These are phyloP conservation scores for Hephaestus fuliginosus DNA, from an alignment of 2,797 vertebrate genomes.

Conservation along the genomic window DNA sequence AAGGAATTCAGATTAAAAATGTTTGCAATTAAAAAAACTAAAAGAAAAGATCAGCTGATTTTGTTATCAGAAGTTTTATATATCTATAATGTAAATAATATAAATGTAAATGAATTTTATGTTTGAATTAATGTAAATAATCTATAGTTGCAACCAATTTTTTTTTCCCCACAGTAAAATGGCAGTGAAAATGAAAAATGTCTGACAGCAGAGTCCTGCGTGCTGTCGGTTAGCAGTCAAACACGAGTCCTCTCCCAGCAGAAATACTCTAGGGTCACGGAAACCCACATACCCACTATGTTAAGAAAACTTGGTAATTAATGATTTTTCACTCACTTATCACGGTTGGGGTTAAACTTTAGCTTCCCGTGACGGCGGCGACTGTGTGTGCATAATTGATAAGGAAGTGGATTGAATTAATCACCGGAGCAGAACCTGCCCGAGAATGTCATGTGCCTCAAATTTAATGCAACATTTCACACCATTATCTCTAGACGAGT, in stretches of 20 bases:
- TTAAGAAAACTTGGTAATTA: background rate
- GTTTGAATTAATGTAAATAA: no score
- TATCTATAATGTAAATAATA: no score
- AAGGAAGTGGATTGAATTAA: background rate
- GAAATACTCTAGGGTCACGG: background rate
- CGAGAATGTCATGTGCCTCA: background rate
- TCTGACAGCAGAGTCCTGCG: background rate
- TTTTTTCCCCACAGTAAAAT: no score
- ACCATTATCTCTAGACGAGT: background rate
- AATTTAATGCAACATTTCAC: background rate
- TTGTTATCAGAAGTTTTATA: no score
- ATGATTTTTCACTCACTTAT: background rate
- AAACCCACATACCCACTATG: background rate
- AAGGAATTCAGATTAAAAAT: no score
- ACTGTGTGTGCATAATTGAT: background rate
- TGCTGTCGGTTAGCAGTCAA: background rate
- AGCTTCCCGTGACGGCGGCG: background rate
- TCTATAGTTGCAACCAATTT: no score
- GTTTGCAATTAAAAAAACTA: no score
- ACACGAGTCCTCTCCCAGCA: background rate
- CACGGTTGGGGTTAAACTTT: background rate
- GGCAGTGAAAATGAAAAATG: background rate
- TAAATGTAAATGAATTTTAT: no score
- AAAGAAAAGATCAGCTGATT: no score
- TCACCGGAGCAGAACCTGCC: background rate